Evolutionary conservation across 2,797 vertebrate genomes (phyloP).

Genomic region (Schizopygopsis malacanthus): DNA sequence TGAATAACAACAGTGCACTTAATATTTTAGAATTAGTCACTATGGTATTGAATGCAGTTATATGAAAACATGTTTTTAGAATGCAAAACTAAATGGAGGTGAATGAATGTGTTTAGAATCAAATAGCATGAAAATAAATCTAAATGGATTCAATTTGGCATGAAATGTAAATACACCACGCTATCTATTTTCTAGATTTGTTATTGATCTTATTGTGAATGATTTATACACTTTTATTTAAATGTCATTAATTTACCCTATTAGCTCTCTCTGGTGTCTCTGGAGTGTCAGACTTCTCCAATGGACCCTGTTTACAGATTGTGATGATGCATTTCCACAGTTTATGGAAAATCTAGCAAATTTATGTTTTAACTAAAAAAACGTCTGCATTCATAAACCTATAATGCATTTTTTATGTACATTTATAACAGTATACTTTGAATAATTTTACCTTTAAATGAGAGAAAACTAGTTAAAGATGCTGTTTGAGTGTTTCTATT

Average conservation of each 20-base stretch:
- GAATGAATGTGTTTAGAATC: not conserved
- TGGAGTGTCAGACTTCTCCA: not conserved
- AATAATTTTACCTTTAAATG: not conserved
- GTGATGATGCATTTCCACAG: not conserved
- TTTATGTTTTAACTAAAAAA: too few species aligned
- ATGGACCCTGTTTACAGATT: not conserved
- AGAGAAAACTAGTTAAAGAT: not conserved
- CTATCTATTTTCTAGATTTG: not conserved
- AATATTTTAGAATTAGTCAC: not conserved
- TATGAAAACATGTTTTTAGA: not conserved
- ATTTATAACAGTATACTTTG: not conserved
- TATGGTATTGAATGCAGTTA: not conserved
- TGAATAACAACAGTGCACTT: not conserved
- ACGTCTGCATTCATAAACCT: too few species aligned
- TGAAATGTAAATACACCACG: not conserved
- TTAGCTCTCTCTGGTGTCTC: not conserved
- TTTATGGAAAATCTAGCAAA: not conserved
- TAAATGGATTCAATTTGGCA: not conserved
- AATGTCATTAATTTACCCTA: not conserved
- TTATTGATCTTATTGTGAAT: not conserved
- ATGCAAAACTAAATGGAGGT: conserved; percentile 1
- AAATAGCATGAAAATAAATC: not conserved
- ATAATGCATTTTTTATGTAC: not conserved
- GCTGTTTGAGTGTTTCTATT: not conserved
- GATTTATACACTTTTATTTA: not conserved